Conservation (phyloP, 2,797 vertebrate genomes). For the Phalanger gymnotis region DNA sequence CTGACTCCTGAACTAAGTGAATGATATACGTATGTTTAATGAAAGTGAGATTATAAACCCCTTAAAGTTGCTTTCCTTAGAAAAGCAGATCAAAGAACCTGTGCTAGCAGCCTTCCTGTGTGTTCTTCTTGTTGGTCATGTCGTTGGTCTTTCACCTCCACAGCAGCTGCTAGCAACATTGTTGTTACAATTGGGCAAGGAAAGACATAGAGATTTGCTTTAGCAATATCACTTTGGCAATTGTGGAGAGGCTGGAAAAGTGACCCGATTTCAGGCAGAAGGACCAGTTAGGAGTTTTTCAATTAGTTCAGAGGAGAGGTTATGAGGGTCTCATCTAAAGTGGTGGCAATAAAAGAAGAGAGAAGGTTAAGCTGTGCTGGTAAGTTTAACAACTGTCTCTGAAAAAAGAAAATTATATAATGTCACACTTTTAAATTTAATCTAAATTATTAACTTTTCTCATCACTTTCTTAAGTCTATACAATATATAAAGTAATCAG, state of each 20-base stretch:
- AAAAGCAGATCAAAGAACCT: no score
- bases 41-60: no score
- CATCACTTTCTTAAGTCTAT: not conserved
- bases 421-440: not conserved
- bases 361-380: not conserved
- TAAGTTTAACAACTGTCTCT: not conserved
- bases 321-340: not conserved
- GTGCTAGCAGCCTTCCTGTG: no score
- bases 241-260: not conserved
- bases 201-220: not conserved
- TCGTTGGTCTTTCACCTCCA: no score
- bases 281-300: not conserved
- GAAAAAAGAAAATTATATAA: not conserved
- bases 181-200: no score
- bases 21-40: no score
- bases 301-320: not conserved
- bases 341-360: not conserved
- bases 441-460: not conserved
- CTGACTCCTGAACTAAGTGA: no score
- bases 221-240: not conserved
- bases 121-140: no score
- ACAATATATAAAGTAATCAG: not conserved
- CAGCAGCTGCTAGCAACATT: no score
- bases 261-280: not conserved
- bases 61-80: no score